phyloP scores from a whole-genome alignment of 2,888 invertebrate genomes.

The Nephrotoma flavescens region DNA sequence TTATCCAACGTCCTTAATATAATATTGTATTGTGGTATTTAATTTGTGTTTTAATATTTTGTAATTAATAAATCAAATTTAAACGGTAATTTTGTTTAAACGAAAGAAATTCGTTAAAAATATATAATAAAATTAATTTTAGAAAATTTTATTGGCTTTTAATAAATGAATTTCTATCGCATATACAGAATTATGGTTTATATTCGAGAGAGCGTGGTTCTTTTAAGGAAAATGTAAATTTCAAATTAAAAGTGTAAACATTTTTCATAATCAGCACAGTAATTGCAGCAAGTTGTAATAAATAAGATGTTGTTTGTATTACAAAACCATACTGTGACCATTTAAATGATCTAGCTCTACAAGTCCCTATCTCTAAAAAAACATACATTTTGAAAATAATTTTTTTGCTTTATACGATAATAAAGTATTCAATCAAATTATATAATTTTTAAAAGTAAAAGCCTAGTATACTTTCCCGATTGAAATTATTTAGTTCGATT shows the following conservation, averaged over 20 bases:
- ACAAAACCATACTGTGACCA: constrained; percentile 7
- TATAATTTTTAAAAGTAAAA: neutral
- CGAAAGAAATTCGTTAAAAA: neutral
- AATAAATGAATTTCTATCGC: neutral
- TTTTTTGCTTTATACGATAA: neutral
- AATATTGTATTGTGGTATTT: neutral
- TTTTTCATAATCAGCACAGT: neutral
- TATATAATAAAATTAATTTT: neutral
- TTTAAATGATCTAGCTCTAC: constrained; percentile 7
- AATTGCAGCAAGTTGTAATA: constrained; percentile 7
- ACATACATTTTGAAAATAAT: neutral
- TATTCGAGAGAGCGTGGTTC: neutral
- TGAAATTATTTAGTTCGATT: neutral
- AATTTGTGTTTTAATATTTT: neutral
- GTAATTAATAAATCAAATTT: neutral
- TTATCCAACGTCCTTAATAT: neutral
- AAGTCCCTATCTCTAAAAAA: neutral
- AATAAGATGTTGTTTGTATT: constrained; percentile 18
- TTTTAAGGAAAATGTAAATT: neutral
- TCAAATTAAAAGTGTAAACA: neutral
- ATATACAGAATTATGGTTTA: neutral
- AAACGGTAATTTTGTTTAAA: neutral
- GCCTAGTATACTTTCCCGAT: neutral
- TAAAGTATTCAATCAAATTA: neutral
- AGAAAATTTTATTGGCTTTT: neutral